Evolutionary conservation across 2,113 vertebrate species (phyloP), one percentile per base, ranked within the genome.

Genomic region (Copsychus sechellarum): DNA sequence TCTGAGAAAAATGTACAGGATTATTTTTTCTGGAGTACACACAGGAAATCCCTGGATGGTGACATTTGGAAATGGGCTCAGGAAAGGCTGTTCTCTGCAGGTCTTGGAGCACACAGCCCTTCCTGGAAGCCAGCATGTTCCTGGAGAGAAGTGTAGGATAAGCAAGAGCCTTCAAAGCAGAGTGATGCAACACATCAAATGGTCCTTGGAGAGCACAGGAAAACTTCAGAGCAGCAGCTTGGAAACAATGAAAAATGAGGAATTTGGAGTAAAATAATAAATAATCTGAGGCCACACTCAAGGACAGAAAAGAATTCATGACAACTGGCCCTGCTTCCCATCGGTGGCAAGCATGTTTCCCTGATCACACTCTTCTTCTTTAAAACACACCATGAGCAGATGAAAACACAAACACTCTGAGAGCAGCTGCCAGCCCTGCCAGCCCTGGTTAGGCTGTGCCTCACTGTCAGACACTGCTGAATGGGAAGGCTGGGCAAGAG

Each of bases 161-260:
- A 89, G 57, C 72, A 62, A 17, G 45, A 91, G 36, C 62, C 62
- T 69, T 43, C 71, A 58, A 12, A 69, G 66, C 50, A 87, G 34
- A 78, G 53, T 22, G 29, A 21, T 29, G 40, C 34, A 70, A 72
- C 36, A 14, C 54, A 23, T 20, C 60, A 56, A 40, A 34, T 4
- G 11, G 43, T 23, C 74, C 17, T 40, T 3, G 42, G 88, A 86
- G 40, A 95, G 54, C 60, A 64, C 0, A 12, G 82, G 72, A 16
- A 92, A 82, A 45, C 43, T 42, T 56, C 72, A 86, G 50, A 81
- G 67, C 56, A 83, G 85, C 60, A 81, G 38, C 40, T 81, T 13
- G 23, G 71, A 50, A 85, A 89, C 15, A 61, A 95, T 11, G 28
- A 48, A 70, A 67, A 81, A 25, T 5, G 83, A 70, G 34, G 71